A percentile compares a stretch with the other conserved stretches of the same genome.
These are phyloP conservation scores for Protobothrops mucrosquamatus DNA, from an alignment of 2,113 vertebrate species.

Conservation along the genomic window DNA sequence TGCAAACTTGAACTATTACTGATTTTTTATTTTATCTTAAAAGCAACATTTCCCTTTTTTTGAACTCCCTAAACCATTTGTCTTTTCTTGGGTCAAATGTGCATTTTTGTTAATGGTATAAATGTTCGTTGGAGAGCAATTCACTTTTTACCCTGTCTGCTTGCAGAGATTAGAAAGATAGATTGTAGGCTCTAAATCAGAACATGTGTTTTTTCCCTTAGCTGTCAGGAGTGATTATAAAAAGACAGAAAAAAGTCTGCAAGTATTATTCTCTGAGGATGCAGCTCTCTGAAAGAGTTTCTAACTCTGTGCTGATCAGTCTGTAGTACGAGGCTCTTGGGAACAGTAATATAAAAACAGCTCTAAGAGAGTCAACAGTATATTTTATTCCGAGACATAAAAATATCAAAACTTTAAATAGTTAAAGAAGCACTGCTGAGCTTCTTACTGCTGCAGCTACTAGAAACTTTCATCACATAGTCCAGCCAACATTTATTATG, in stretches of 20 bases:
- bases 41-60: slow-evolving; percentile 49
- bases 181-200: slow-evolving; percentile 41
- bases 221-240: slow-evolving; percentile 24
- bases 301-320: slow-evolving; percentile 19
- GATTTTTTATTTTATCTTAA: slow-evolving; percentile 43
- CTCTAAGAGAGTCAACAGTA: not conserved
- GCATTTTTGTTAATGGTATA: slow-evolving; percentile 56
- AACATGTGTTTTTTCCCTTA: slow-evolving; percentile 30
- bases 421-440: not conserved
- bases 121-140: slow-evolving; percentile 52
- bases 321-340: slow-evolving; percentile 3
- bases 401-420: slow-evolving; percentile 16
- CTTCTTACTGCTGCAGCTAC: not conserved
- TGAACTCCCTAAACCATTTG: slow-evolving; percentile 49
- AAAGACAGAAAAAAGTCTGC: slow-evolving; percentile 37
- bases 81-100: slow-evolving; percentile 50
- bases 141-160: slow-evolving; percentile 45
- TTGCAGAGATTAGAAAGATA: slow-evolving; percentile 51
- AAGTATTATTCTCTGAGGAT: slow-evolving; percentile 18
- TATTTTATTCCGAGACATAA: not conserved
- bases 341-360: not conserved
- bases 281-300: slow-evolving; percentile 21
- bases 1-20: slow-evolving; percentile 56
- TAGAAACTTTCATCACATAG: not conserved
- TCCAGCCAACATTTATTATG: not conserved